Conservation (phyloP, 1,140 invertebrate genomes). For the Drosophila tristis region DNA sequence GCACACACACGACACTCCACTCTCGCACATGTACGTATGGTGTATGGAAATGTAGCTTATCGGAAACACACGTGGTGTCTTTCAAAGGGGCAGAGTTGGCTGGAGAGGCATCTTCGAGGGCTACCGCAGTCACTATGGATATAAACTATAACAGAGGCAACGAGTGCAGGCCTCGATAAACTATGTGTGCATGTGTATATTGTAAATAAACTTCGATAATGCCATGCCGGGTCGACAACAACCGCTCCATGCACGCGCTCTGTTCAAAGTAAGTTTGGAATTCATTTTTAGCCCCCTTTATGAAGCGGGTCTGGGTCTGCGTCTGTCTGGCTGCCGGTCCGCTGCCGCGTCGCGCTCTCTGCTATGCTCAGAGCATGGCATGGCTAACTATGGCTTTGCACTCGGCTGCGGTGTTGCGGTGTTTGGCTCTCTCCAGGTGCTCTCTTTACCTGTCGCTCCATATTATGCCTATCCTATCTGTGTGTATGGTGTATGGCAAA, state of each 20-base stretch:
- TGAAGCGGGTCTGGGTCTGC: constrained; percentile 34
- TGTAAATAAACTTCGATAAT: not conserved
- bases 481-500: constrained; percentile 23
- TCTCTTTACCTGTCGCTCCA: too few relatives aligned
- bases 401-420: constrained; percentile 14
- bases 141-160: too few relatives aligned
- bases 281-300: constrained; percentile 57
- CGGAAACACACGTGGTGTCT: constrained; percentile 50
- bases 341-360: constrained; percentile 20
- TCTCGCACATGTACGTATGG: too few relatives aligned
- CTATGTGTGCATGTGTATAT: not conserved
- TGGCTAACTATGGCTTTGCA: constrained; percentile 63
- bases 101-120: constrained; percentile 10
- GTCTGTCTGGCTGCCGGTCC: constrained; percentile 15
- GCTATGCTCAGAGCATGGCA: too few relatives aligned
- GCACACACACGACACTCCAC: not conserved
- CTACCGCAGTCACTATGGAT: too few relatives aligned
- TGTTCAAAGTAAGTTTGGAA: constrained; percentile 69
- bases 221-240: constrained; percentile 11
- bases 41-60: constrained; percentile 26
- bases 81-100: constrained; percentile 2
- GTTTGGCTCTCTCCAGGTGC: too few relatives aligned
- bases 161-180: not conserved
- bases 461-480: too few relatives aligned
- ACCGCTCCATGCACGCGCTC: constrained; percentile 51